phyloP scores from a whole-genome alignment of 2,888 invertebrate species.

The Sarcophaga subvicina region DNA sequence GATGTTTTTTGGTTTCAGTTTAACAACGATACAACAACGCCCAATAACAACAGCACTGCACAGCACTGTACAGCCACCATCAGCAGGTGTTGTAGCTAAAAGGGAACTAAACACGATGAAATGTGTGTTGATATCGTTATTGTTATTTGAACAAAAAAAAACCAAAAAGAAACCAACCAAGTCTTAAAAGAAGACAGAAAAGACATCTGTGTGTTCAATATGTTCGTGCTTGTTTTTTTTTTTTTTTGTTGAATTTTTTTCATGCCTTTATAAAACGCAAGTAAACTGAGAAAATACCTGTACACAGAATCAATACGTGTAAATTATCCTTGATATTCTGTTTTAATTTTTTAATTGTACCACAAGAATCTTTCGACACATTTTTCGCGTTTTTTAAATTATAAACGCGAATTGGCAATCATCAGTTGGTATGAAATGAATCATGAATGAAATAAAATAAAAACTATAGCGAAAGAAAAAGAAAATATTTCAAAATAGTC shows the following conservation, averaged over 20 bases:
- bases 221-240: conserved; percentile 8
- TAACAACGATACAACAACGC: conserved; percentile 12
- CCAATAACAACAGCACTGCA: conserved; percentile 20
- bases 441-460: no score
- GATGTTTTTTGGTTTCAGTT: not conserved
- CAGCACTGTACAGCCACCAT: not conserved
- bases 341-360: not conserved
- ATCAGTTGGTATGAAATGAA: no score
- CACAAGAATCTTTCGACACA: not conserved
- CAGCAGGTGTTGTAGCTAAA: conserved; percentile 57
- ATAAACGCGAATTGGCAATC: not conserved
- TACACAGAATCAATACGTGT: conserved; percentile 29
- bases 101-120: conserved; percentile 18
- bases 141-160: not conserved
- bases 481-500: no score
- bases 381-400: not conserved
- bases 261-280: not conserved
- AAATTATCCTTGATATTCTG: conserved; percentile 32
- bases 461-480: no score
- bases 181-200: not conserved
- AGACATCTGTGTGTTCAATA: conserved; percentile 57
- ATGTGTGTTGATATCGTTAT: conserved; percentile 35
- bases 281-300: not conserved
- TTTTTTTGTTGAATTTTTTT: not conserved
- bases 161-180: not conserved